Evolutionary conservation across 2,797 vertebrate species (phyloP).

Genomic region (Lepus oiostolus): DNA sequence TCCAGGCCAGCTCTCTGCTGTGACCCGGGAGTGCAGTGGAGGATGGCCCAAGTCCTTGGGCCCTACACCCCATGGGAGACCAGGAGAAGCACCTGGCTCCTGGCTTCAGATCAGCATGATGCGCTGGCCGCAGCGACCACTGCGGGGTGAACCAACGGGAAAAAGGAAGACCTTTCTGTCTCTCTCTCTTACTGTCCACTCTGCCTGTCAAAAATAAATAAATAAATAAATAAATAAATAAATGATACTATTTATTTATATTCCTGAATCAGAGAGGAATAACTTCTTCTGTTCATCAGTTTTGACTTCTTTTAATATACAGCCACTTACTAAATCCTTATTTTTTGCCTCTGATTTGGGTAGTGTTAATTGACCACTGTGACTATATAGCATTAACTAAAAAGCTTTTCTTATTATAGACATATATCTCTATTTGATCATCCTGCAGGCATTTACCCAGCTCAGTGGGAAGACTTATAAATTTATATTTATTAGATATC

Average conservation of each 20-base stretch:
- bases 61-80: no score
- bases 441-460: neutral
- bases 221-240: no score
- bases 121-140: no score
- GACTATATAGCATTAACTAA: neutral
- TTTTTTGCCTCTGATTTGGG: conserved; percentile 30
- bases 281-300: neutral
- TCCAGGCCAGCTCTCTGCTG: no score
- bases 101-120: no score
- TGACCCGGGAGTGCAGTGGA: no score
- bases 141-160: no score
- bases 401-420: neutral
- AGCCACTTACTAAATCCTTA: neutral
- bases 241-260: neutral
- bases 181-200: no score
- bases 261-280: neutral
- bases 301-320: neutral
- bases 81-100: no score
- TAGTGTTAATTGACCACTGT: neutral
- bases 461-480: neutral
- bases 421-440: neutral
- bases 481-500: neutral
- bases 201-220: no score
- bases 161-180: no score
- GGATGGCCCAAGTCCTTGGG: no score